These are phyloP conservation scores for Brenthis ino DNA, from an alignment of 2,888 invertebrate species.

Conservation along the genomic window DNA sequence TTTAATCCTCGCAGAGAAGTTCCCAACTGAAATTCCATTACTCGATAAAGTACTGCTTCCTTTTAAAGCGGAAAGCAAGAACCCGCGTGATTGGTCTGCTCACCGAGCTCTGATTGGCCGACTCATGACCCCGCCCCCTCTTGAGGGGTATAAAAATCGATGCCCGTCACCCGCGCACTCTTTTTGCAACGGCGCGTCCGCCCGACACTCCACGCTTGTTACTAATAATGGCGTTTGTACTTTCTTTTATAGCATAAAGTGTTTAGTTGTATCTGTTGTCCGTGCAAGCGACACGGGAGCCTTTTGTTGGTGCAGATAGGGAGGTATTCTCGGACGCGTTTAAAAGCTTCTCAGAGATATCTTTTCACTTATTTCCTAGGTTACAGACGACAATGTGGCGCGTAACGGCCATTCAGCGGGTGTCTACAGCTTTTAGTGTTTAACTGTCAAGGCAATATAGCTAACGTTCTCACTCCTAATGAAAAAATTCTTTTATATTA, in stretches of 20 bases:
- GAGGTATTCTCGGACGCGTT: conserved; percentile 61
- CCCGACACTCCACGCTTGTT: conserved; percentile 72
- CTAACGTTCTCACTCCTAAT: conserved; percentile 34
- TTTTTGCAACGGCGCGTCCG: conserved; percentile 71
- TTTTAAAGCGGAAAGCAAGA: conserved; percentile 69
- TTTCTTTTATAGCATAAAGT: conserved; percentile 74
- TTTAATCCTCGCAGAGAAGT: conserved; percentile 69
- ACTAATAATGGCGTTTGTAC: conserved; percentile 77
- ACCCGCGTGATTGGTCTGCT: conserved; percentile 74
- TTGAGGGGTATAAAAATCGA: conserved; percentile 79
- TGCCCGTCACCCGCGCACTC: conserved; percentile 62
- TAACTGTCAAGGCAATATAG: conserved; percentile 45
- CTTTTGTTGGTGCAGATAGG: conserved; percentile 69
- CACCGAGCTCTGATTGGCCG: conserved; percentile 76
- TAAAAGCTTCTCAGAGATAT: conserved; percentile 61
- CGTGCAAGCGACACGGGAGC: conserved; percentile 67
- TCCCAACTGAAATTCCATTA: conserved; percentile 78
- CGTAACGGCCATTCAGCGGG: conserved; percentile 49
- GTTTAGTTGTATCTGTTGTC: conserved; percentile 78
- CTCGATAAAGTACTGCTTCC: conserved; percentile 58
- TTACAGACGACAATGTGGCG: conserved; percentile 45
- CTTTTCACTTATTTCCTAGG: conserved; percentile 65
- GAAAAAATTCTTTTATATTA: conserved; percentile 31
- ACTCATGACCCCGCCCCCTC: conserved; percentile 72
- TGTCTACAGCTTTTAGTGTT: conserved; percentile 45